phyloP scores from a whole-genome alignment of 2,797 vertebrate species.

The Onychomys arenicola region DNA sequence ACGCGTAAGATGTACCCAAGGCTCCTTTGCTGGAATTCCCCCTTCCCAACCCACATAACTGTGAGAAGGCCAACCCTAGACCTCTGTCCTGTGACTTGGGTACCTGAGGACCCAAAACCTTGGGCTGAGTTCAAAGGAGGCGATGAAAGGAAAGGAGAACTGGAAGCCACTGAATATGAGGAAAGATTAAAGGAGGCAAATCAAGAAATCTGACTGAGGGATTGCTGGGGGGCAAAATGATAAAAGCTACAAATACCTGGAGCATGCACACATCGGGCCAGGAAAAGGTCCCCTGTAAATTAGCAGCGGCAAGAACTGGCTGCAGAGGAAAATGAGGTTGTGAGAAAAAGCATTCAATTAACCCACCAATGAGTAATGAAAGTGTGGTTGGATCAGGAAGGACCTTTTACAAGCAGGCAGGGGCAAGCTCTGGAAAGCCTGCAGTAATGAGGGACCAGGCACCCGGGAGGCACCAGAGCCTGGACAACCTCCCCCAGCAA shows the following conservation, averaged over 20 bases:
- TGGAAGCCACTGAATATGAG: conserved; percentile 71
- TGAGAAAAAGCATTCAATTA: conserved; percentile 70
- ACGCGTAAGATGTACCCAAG: neutral
- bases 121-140: conserved; percentile 77
- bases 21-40: neutral
- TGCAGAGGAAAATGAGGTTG: conserved; percentile 42
- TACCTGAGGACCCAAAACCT: conserved; percentile 50
- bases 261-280: neutral
- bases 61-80: neutral
- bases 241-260: conserved; percentile 71
- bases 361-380: conserved; percentile 43
- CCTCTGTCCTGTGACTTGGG: neutral
- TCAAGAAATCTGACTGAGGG: conserved; percentile 37
- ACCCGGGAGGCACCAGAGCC: neutral
- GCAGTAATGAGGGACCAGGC: neutral
- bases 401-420: conserved; percentile 47
- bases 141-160: conserved; percentile 71
- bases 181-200: conserved; percentile 76
- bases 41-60: neutral
- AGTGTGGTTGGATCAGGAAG: neutral
- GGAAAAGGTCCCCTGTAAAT: conserved; percentile 49
- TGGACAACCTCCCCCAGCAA: neutral
- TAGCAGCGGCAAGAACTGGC: conserved; percentile 41
- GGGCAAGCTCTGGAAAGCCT: conserved; percentile 24
- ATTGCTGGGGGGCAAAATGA: conserved; percentile 69